A percentile compares a stretch with the other conserved stretches of the same genome.
Evolutionary conservation across 35 echinoderm and acorn worm species (phyloP).

Genomic region (Anneissia japonica): DNA sequence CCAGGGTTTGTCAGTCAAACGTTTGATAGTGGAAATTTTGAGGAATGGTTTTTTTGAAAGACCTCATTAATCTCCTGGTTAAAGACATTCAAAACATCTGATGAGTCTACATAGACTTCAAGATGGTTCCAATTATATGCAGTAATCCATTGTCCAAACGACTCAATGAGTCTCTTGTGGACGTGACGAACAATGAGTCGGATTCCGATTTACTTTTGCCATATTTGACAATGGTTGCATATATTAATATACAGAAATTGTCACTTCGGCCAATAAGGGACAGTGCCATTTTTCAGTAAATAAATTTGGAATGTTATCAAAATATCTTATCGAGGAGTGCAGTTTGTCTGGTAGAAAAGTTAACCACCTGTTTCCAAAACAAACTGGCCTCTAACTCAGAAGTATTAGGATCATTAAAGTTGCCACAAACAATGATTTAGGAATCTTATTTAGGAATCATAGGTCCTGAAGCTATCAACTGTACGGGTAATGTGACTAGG

Average conservation of each 20-base stretch:
- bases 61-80: background rate
- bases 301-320: background rate
- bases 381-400: too few species aligned
- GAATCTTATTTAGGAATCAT: too few species aligned
- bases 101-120: background rate
- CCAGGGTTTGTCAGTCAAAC: too few species aligned
- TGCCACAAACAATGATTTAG: too few species aligned
- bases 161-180: background rate
- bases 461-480: too few species aligned
- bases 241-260: background rate
- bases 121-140: background rate
- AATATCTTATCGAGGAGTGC: too few species aligned
- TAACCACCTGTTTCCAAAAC: too few species aligned
- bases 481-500: too few species aligned
- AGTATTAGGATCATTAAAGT: too few species aligned
- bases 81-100: background rate
- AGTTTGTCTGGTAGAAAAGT: too few species aligned
- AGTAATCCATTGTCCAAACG: background rate
- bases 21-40: background rate
- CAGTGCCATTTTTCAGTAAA: background rate
- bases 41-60: background rate
- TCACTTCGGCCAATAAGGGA: background rate
- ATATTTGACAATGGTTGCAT: background rate
- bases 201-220: background rate
- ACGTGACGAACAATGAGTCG: background rate